Base-by-base conservation (phyloP, 1,140 invertebrate species). In the Sminthurinus signatus region DNA sequence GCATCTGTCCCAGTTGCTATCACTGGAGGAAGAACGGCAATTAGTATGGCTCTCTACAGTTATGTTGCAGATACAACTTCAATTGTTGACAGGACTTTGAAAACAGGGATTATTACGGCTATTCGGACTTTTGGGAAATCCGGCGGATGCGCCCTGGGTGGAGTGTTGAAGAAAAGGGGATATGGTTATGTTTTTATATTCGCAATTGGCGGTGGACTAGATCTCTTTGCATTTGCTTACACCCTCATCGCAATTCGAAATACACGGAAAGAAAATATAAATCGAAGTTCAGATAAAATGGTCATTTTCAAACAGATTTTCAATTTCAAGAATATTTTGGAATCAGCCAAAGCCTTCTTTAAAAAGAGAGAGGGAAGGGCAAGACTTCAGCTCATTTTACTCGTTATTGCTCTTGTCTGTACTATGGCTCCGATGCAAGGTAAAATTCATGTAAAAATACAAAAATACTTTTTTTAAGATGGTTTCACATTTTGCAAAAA, bases 41-140 rank as follows among this genome's bases (percentile, higher is more conserved):
- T 78, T 8, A 73, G 77, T 46, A 75, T 79, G 65, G 73, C 75
- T 17, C 70, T 75, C 1, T 78, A 78, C 62, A 78, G 78, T 28
- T 80, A 77, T 58, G 74, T 80, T 5, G 73, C 75, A 1, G 75
- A 78, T 62, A 74, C 76, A 27, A 74, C 75, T 8, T 62, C 68
- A 3, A 51, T 69, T 1, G 50, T 69, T 25, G 65, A 72, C 2
- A 72, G 78, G 58, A 79, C 78, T 2, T 67, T 74, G 23, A 57
- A 77, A 51, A 74, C 78, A n/a, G 75, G 75, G 0, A 73, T 80
- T 23, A 52, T 79, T 1, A 73, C 72, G 2, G 67, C 69, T 1
- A 36, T 69, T 21, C 25, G 67, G 29, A 69, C 67, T 0, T 69
- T 69, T 31, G 67, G 67, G 17, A 58, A 58, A 27, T 69, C 67